Evolutionary conservation across 2,888 invertebrate species (phyloP), one percentile per base, ranked within the genome.

Genomic region (Chelonus formosanus): DNA sequence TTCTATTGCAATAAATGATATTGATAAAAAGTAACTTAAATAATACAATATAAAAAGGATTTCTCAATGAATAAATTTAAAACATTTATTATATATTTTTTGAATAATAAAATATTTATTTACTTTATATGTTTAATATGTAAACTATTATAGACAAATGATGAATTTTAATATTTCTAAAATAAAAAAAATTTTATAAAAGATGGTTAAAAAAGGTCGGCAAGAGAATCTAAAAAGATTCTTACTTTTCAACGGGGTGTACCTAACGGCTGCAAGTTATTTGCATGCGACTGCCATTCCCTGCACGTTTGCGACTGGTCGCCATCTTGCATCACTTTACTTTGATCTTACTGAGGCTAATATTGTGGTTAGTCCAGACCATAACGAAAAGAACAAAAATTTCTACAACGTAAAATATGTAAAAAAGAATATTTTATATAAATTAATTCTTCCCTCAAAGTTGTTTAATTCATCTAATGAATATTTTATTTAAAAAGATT

Each of bases 291-390:
- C 71, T 69, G 69, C 71, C 72, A 74, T 74, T 74, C 74, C 47
- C 65, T 63, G 72, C 74, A 73, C 74, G 74, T 74, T 69, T 70
- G 66, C 71, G 71, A 66, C 69, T 63, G 62, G 68, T 64, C 73
- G 73, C 74, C 73, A 73, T 73, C 71, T 73, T 74, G 74, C 74
- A 72, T 73, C 73, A 74, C 72, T 73, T 74, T 69, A 73, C 74
- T 74, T 74, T 74, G 74, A 74, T 74, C 73, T 74, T 66, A 67
- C 70, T 43, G 67, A 62, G 69, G 67, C 72, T 74, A 74, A 74
- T 73, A 72, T 73, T 66, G 70, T 66, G 65, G 67, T 64, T 62
- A 69, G 70, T 70, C 70, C 67, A 68, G 31, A 63, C 64, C 54
- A 44, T 62, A 52, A 43, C 48, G 50, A 54, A 62, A 68, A 70